A percentile compares a stretch with the other conserved stretches of the same genome.
phyloP scores from a whole-genome alignment of 2,797 vertebrate species.

The Oreochromis mossambicus region DNA sequence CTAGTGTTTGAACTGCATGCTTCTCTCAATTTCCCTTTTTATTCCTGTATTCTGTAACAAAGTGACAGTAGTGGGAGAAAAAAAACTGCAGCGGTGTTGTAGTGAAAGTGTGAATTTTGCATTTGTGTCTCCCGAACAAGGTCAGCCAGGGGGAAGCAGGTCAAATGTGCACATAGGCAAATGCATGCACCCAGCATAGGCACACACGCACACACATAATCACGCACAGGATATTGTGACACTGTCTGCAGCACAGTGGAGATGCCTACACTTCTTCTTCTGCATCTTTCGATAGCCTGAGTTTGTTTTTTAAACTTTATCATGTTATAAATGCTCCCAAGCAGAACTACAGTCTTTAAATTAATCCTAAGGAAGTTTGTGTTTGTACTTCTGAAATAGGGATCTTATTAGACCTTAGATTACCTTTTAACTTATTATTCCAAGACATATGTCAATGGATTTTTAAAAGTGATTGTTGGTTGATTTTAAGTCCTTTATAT shows the following conservation, averaged over 20 bases:
- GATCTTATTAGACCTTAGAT: not conserved
- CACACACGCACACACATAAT: not conserved
- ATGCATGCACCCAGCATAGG: not conserved
- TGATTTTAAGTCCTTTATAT: not conserved
- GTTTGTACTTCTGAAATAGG: not conserved
- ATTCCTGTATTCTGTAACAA: not conserved
- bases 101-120: constrained; percentile 45
- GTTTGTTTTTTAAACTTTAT: not conserved
- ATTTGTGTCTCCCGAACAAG: constrained; percentile 35
- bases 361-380: not conserved
- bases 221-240: not conserved
- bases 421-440: not conserved
- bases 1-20: constrained; percentile 2
- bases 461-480: not conserved
- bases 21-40: constrained; percentile 9
- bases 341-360: not conserved
- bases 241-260: not conserved
- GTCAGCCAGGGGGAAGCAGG: constrained; percentile 34
- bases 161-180: not conserved
- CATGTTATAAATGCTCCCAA: not conserved
- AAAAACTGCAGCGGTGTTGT: constrained; percentile 7
- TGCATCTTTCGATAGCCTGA: not conserved
- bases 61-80: not conserved
- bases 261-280: not conserved
- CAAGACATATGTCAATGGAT: not conserved